A percentile compares a stretch with the other conserved stretches of the same genome.
Evolutionary conservation across 2,113 vertebrate genomes (phyloP).

Genomic region (Mungos mungo): DNA sequence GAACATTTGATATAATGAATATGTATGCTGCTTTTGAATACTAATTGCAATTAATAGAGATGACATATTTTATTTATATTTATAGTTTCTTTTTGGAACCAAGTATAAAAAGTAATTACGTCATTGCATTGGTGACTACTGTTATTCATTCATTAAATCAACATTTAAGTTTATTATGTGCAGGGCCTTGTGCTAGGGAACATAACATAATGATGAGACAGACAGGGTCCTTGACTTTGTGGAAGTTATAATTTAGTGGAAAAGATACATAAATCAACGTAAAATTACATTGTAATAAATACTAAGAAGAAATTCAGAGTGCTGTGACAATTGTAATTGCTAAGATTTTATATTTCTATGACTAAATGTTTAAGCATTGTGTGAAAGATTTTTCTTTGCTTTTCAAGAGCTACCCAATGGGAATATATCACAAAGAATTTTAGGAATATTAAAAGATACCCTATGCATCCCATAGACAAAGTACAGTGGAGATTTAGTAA

Average conservation of each 20-base stretch:
- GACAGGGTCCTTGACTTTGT: background rate
- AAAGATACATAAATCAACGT: background rate
- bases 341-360: background rate
- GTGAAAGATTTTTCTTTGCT: background rate
- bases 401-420: background rate
- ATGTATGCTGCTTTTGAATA: background rate
- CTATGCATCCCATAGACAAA: background rate
- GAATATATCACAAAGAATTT: constrained; percentile 1
- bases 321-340: background rate
- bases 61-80: background rate
- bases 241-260: background rate
- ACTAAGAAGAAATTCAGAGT: background rate
- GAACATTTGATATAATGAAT: background rate
- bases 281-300: constrained; percentile 26
- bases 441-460: background rate
- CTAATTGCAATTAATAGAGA: background rate
- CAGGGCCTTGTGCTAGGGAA: background rate
- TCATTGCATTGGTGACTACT: background rate
- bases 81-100: background rate
- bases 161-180: background rate
- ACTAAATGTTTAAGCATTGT: background rate
- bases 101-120: background rate
- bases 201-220: background rate
- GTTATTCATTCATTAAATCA: constrained; percentile 39
- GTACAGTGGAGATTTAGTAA: background rate